Evolutionary conservation across 2,797 vertebrate genomes (phyloP).

Genomic region (Platalea minor): DNA sequence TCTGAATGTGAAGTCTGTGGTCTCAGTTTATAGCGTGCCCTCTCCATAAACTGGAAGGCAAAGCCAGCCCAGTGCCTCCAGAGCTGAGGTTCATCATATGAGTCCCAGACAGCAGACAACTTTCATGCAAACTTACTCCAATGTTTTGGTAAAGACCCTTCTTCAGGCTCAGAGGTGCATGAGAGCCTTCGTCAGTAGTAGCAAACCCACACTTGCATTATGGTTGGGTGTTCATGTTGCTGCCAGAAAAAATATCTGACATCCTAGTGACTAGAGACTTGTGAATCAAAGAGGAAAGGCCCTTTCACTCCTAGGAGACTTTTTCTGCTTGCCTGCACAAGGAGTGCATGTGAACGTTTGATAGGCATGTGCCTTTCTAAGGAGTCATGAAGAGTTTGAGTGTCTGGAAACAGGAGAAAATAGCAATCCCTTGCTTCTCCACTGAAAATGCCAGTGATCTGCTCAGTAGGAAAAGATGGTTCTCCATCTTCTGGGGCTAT

Average conservation of each 20-base stretch:
- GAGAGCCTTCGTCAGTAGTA: neutral
- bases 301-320: neutral
- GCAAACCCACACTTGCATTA: neutral
- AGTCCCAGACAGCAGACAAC: neutral
- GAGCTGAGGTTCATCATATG: neutral
- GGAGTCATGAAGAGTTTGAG: neutral
- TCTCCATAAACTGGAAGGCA: neutral
- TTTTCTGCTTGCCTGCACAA: neutral
- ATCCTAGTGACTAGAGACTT: neutral
- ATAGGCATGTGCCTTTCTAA: neutral
- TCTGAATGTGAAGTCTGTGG: neutral
- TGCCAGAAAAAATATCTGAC: neutral
- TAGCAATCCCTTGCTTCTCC: neutral
- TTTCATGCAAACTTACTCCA: neutral
- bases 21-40: neutral
- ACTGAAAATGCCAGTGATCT: neutral
- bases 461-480: neutral
- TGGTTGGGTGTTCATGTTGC: accelerated
- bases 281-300: neutral
- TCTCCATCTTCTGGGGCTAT: neutral
- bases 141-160: neutral
- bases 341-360: neutral
- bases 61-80: neutral
- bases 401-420: neutral
- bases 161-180: neutral